Evolutionary conservation across 2,888 invertebrate genomes (phyloP).

Genomic region (Drosophila mulleri): DNA sequence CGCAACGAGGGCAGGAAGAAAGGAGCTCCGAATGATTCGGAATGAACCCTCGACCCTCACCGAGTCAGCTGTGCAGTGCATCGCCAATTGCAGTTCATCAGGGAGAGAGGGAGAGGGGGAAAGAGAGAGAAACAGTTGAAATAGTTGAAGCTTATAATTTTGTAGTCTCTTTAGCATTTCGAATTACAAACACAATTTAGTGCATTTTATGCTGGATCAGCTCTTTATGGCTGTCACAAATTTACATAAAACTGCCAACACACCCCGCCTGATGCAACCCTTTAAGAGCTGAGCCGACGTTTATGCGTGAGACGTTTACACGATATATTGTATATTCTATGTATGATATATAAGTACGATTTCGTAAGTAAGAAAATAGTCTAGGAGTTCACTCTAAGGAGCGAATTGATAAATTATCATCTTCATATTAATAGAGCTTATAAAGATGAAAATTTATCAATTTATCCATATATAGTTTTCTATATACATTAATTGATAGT

Average conservation of each 20-base stretch:
- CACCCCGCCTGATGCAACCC: slow-evolving; percentile 60
- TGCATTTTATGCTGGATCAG: slow-evolving; percentile 56
- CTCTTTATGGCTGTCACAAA: slow-evolving; percentile 41
- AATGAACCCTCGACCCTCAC: slow-evolving; percentile 50
- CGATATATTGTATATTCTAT: not conserved
- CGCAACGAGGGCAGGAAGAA: slow-evolving; percentile 20
- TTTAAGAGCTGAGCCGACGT: slow-evolving; percentile 25
- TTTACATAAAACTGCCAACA: slow-evolving; percentile 30
- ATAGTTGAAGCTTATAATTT: slow-evolving; percentile 36
- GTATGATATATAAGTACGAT: not conserved
- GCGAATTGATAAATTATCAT: too few relatives aligned
- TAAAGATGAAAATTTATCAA: too few relatives aligned
- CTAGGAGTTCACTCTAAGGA: too few relatives aligned
- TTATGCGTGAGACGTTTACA: slow-evolving; percentile 5
- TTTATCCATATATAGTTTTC: too few relatives aligned
- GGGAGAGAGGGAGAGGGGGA: not conserved
- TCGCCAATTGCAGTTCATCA: slow-evolving; percentile 34
- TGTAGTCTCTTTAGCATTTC: slow-evolving; percentile 37
- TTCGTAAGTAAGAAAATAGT: too few relatives aligned
- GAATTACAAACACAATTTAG: slow-evolving; percentile 43
- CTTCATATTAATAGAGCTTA: too few relatives aligned
- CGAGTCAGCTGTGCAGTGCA: slow-evolving; percentile 60
- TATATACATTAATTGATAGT: too few relatives aligned
- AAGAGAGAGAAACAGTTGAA: slow-evolving; percentile 16
- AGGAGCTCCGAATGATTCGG: slow-evolving; percentile 20